Evolutionary conservation across 2,113 vertebrate genomes (phyloP), one percentile per base, ranked within the genome.

Genomic region (Grus americana): DNA sequence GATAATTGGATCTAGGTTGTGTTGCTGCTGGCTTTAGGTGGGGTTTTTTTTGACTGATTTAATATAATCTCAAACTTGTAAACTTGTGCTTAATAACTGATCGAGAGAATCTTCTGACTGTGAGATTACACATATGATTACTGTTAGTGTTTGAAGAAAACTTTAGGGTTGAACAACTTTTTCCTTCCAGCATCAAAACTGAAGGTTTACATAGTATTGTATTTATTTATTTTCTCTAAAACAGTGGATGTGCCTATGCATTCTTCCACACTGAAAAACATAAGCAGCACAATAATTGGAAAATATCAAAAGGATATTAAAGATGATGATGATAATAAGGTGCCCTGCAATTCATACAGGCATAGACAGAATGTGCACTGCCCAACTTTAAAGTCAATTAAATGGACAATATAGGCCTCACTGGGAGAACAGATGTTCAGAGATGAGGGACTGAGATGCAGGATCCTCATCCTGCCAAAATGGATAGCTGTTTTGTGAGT

Each of bases 1-100:
- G 84, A 32, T 95, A 93, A 95, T 90, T 90, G 52, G 44, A 90
- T 91, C 62, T 87, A 36, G 46, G 36, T 68, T 93, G 44, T 87
- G 57, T 58, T 88, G 29, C 42, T 79, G 38, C 44, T 92, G 76
- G 9, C 57, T 91, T 83, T 68, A n/a, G 66, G 30, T 38, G 15
- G 10, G 12, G 61, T 15, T 63, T 70, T 75, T 61, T 54, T 54
- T 44, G 1, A 73, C 57, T 92, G 52, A 76, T 90, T 80, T 90
- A 68, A 61, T 89, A 42, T 47, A 68, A 61, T 88, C 55, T 88
- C 9, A 2, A 80, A 52, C 38, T 66, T 91, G 62, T 71, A 90
- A 90, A 73, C 8, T 42, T n/a, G 17, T 68, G 17, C 63, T 79
- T 86, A 86, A 50, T 71, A 94, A 49, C 50, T 58, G 38, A 86